Percentiles rank a stretch among this genome's conserved stretches.
Evolutionary conservation across 2,888 invertebrate genomes (phyloP).

Genomic region (Rhodophaea formosa): DNA sequence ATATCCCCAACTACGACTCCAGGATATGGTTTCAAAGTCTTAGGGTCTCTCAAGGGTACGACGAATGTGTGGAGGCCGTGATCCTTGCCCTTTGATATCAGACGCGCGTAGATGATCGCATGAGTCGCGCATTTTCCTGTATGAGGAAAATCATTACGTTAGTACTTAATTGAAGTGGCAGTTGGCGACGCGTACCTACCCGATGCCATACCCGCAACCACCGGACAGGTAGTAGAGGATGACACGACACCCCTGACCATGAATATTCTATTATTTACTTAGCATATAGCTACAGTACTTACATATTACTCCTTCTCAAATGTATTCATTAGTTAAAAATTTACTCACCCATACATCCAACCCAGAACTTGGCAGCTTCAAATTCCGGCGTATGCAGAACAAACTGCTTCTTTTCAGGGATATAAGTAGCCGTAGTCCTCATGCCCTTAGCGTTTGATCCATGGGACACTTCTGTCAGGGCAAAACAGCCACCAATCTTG

Average conservation of each 20-base stretch:
- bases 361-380: conserved; percentile 96
- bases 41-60: conserved; percentile 90
- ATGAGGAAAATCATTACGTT: conserved; percentile 33
- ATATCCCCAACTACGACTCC: conserved; percentile 95
- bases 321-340: no score
- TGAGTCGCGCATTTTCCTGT: conserved; percentile 92
- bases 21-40: conserved; percentile 85
- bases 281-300: no score
- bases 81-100: conserved; percentile 88
- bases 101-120: conserved; percentile 92
- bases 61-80: conserved; percentile 94
- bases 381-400: conserved; percentile 92
- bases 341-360: conserved; percentile 85
- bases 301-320: no score
- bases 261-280: no score
- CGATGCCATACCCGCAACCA: no score
- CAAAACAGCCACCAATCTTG: conserved; percentile 83
- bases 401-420: conserved; percentile 87
- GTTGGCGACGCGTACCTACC: no score
- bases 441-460: conserved; percentile 95
- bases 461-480: conserved; percentile 94
- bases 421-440: conserved; percentile 92
- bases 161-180: no score
- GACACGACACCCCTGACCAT: no score
- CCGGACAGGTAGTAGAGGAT: no score